Base-by-base conservation (phyloP, 2,113 vertebrate species). In the Spea multiplicata region DNA sequence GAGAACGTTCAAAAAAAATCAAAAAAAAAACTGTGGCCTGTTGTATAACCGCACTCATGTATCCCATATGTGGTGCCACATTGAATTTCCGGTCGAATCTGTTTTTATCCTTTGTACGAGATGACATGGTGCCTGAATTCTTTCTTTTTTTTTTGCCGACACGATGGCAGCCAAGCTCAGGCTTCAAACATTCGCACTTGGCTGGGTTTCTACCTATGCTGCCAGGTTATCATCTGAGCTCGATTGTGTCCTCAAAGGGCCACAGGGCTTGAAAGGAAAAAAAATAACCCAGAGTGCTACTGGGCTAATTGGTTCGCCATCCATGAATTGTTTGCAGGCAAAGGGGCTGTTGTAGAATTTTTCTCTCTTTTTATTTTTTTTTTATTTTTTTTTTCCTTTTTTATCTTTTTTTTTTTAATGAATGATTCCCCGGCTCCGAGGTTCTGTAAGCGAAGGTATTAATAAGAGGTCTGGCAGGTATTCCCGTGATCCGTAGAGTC, bases 11-110 rank as follows among this genome's bases (percentile, higher is more conserved):
- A 84, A 89, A 90, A 89, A 86, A 91, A 53, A 6, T 13, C 16
- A n/a, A n/a, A 66, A 89, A 91, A 93, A 81, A 79, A 69, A 82
- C 75, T 91, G 93, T 94, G 93, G 92, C 92, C 92, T 93, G 93
- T 94, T 93, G 92, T 95, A 93, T 92, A 94, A 95, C 93, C 89
- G 89, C 93, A 88, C 91, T 96, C 90, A 96, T 96, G 93, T 91
- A 91, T 94, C 94, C 96, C 96, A 97, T 94, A 96, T 97, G 96
- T 93, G 94, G 94, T 94, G 94, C 94, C 95, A 95, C 94, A 93
- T 94, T 91, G 92, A 95, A 95, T 97, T 96, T 98, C 95, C 93
- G 92, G 94, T 93, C 80, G 88, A 92, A 91, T 90, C 88, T 89
- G 86, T 93, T 95, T 95, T 94, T 91, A 94, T 93, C 93, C 90